Evolutionary conservation across 2,888 invertebrate species (phyloP), one percentile per base, ranked within the genome.

Genomic region (Drosophila seclusa): DNA sequence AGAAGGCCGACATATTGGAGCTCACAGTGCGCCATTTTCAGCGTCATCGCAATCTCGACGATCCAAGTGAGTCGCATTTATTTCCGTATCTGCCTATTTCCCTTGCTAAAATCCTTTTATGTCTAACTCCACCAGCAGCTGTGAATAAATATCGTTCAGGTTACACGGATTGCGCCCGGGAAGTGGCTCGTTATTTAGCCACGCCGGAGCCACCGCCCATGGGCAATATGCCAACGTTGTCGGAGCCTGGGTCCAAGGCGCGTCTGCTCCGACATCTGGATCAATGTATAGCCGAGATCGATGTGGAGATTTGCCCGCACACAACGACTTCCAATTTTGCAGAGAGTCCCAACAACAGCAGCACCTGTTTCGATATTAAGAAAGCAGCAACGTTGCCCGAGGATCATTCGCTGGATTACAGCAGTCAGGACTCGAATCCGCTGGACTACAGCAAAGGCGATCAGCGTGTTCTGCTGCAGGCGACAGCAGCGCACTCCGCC

Each of bases 11-110:
- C 93, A 97, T 97, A 83, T 93, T 97, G 75, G 97, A 97, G 93
- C 94, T 97, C 92, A 97, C 97, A 2, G 97, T 97, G 58, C 94
- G 96, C 68, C 97, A 97, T 92, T 95, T 97, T 79, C 97, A 97
- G 92, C 93, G 96, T 80, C 96, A 96, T 91, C 94, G 96, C 77
- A 95, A 95, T 78, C 93, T 96, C 40, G 95, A 95, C 78, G 95
- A 94, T 79, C 94, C 95, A 66, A 94, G 94, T 91, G 83, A 85
- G 86, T 84, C 42, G 29, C 24, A 10, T 49, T 50, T 36, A n/a
- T 2, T n/a, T 29, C 11, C 1, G 3, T 4, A 31, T 32, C 0
- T 21, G 16, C 6, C 36, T n/a, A 38, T 21, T 40, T 18, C n/a
- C 13, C n/a, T 34, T n/a, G 8, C 50, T 54, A 27, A 52, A 40